Evolutionary conservation across 2,113 vertebrate genomes (phyloP).

Genomic region (Gobius niger): DNA sequence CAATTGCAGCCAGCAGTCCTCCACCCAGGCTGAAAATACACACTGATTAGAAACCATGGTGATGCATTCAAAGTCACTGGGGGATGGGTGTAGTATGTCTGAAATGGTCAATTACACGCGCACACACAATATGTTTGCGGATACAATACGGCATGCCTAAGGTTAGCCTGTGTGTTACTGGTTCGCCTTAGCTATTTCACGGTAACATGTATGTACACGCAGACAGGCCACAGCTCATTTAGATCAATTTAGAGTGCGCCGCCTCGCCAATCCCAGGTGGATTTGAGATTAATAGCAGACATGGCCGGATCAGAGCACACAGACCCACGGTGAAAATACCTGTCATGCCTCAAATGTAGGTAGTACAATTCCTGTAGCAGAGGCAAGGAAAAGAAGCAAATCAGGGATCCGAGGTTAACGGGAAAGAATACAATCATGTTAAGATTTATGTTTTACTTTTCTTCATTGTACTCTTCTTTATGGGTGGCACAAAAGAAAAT

Average conservation of each 20-base stretch:
- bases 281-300: constrained; percentile 39
- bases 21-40: constrained; percentile 42
- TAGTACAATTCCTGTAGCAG: background rate
- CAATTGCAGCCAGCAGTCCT: constrained; percentile 33
- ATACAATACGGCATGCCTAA: constrained; percentile 10
- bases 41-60: constrained; percentile 47
- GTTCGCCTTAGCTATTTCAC: constrained; percentile 18
- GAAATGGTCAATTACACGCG: constrained; percentile 16
- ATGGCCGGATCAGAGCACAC: background rate
- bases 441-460: no score
- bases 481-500: no score
- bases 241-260: constrained; percentile 29
- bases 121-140: constrained; percentile 19
- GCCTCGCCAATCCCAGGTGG: constrained; percentile 40
- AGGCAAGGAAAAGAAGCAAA: background rate
- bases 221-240: constrained; percentile 37
- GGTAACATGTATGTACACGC: constrained; percentile 15
- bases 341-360: background rate
- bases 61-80: constrained; percentile 18
- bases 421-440: no score
- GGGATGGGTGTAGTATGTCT: constrained; percentile 5
- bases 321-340: background rate
- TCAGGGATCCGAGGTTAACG: no score
- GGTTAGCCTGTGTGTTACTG: constrained; percentile 32
- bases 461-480: no score